Conservation (phyloP, 2,797 vertebrate genomes). For the Myripristis jacobus region DNA sequence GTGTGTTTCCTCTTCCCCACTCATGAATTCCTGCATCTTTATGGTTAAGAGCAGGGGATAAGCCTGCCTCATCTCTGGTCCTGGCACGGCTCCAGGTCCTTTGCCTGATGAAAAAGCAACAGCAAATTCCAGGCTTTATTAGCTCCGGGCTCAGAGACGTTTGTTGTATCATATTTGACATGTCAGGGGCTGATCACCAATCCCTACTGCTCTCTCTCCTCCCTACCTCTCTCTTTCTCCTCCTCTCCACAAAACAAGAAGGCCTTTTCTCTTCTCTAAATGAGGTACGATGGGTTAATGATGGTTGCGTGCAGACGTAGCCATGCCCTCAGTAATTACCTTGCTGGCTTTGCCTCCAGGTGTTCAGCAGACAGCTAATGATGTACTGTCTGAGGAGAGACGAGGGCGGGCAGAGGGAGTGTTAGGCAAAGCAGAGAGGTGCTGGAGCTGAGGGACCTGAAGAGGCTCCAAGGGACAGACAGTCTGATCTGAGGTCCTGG, state of each 20-base stretch:
- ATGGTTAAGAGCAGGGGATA: slow-evolving; percentile 55
- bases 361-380: slow-evolving; percentile 81
- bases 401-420: slow-evolving; percentile 41
- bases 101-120: slow-evolving; percentile 72
- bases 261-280: slow-evolving; percentile 64
- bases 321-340: slow-evolving; percentile 77
- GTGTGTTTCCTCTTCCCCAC: neutral
- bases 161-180: slow-evolving; percentile 71
- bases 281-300: slow-evolving; percentile 76
- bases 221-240: slow-evolving; percentile 21
- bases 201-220: slow-evolving; percentile 23
- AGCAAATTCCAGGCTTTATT: slow-evolving; percentile 78
- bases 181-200: slow-evolving; percentile 63
- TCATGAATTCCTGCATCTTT: slow-evolving; percentile 64
- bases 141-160: slow-evolving; percentile 63
- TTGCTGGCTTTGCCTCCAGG: slow-evolving; percentile 78
- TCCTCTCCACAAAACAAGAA: slow-evolving; percentile 63
- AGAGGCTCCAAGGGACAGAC: neutral
- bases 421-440: neutral
- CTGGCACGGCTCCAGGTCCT: slow-evolving; percentile 65
- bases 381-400: slow-evolving; percentile 68
- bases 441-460: neutral
- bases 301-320: slow-evolving; percentile 80
- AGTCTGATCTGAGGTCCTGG: neutral
- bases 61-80: slow-evolving; percentile 46